phyloP scores from a whole-genome alignment of 2,113 vertebrate genomes.

The Solea solea region DNA sequence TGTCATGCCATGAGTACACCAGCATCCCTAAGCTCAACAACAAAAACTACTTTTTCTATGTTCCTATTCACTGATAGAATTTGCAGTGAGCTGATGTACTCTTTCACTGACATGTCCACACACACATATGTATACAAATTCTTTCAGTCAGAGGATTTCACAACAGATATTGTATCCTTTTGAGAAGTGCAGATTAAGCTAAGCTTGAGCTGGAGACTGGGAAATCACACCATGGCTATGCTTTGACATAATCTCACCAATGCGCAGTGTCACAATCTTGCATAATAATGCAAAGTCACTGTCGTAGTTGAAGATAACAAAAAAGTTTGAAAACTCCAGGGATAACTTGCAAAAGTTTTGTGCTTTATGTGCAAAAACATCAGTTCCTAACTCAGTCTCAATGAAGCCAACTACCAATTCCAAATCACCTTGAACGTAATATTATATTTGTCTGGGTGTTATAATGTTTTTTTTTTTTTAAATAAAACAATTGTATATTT shows the following conservation, averaged over 20 bases:
- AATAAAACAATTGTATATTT: too few species aligned
- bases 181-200: constrained; percentile 65
- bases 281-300: constrained; percentile 42
- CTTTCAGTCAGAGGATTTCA: constrained; percentile 36
- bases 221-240: constrained; percentile 58
- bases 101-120: constrained; percentile 9
- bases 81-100: neutral
- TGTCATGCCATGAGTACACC: constrained; percentile 1
- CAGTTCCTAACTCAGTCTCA: neutral
- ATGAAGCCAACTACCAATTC: too few species aligned
- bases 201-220: constrained; percentile 56
- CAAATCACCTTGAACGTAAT: too few species aligned
- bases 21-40: neutral
- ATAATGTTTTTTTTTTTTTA: too few species aligned
- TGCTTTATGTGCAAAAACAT: constrained; percentile 9
- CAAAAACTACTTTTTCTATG: constrained; percentile 8
- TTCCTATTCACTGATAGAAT: neutral
- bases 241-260: constrained; percentile 63
- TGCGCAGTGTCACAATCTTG: constrained; percentile 53
- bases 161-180: constrained; percentile 44
- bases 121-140: neutral
- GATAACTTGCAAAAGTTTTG: constrained; percentile 26
- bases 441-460: too few species aligned
- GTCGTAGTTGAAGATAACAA: constrained; percentile 27
- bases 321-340: constrained; percentile 42